Percentiles rank a stretch among this genome's conserved stretches.
phyloP scores from a whole-genome alignment of 2,113 vertebrate genomes.

The Hystrix cristata region DNA sequence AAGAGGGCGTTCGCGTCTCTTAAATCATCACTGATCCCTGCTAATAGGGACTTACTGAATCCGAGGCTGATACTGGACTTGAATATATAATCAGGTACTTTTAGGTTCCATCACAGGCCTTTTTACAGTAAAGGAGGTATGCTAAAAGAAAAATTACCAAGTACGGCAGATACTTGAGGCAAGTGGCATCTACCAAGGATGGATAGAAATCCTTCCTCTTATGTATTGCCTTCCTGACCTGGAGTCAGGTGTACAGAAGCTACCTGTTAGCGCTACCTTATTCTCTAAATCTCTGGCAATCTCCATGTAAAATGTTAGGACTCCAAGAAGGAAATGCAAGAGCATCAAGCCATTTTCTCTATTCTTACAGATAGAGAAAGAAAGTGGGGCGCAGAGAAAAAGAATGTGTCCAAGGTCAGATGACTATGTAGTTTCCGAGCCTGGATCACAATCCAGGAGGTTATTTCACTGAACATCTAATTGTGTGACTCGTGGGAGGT shows the following conservation, averaged over 20 bases:
- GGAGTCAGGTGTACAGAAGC: not conserved
- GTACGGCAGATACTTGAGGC: not conserved
- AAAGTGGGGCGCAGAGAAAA: slow-evolving; percentile 16
- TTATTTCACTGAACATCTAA: slow-evolving; percentile 9
- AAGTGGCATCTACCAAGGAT: not conserved
- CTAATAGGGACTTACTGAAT: not conserved
- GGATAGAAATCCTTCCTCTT: not conserved
- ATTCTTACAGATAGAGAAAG: not conserved
- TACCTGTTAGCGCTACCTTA: not conserved
- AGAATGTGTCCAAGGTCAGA: not conserved
- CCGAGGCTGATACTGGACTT: not conserved
- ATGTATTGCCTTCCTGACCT: not conserved
- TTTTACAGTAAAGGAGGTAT: not conserved
- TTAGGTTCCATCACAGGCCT: not conserved
- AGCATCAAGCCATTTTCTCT: not conserved
- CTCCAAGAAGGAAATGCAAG: not conserved
- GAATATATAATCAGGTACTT: not conserved
- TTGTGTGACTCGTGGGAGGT: not conserved
- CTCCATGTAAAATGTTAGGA: not conserved
- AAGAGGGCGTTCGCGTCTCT: not conserved
- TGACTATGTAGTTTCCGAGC: not conserved
- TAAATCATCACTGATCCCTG: not conserved
- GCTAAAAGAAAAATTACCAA: not conserved
- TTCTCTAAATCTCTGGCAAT: slow-evolving; percentile 2
- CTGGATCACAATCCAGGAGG: slow-evolving; percentile 7